These are phyloP conservation scores for Diabrotica virgifera DNA, from an alignment of 1,140 invertebrate genomes.

Conservation along the genomic window DNA sequence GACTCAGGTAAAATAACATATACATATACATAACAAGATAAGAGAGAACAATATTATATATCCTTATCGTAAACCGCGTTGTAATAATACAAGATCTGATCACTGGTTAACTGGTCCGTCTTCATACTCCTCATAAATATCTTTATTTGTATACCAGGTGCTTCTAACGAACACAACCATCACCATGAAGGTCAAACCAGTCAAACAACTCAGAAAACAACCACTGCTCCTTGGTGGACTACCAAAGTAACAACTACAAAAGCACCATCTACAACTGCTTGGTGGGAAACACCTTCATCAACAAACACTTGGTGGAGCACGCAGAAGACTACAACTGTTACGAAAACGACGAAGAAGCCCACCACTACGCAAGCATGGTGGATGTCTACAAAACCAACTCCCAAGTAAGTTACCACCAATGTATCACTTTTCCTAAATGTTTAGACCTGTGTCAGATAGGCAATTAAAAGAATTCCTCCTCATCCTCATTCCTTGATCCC, in stretches of 20 bases:
- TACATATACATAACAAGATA: too few species aligned
- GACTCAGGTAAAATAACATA: slow-evolving; percentile 43
- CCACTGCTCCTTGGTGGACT: slow-evolving; percentile 45
- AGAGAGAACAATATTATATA: background rate
- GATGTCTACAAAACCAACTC: slow-evolving; percentile 17
- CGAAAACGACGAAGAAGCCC: slow-evolving; percentile 8
- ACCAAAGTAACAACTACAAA: slow-evolving; percentile 36
- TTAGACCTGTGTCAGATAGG: slow-evolving; percentile 27
- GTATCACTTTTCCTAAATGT: too few species aligned
- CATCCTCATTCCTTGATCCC: too few species aligned
- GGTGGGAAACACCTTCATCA: slow-evolving; percentile 7
- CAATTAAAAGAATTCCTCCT: slow-evolving; percentile 43
- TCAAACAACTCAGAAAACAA: slow-evolving; percentile 44
- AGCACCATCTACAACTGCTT: slow-evolving; percentile 16
- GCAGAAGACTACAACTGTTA: background rate
- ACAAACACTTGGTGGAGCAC: slow-evolving; percentile 8
- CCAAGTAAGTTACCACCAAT: background rate
- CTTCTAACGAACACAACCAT: background rate
- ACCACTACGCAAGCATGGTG: slow-evolving; percentile 18
- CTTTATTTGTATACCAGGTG: background rate
- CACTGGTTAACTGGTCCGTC: background rate
- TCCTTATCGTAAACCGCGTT: background rate
- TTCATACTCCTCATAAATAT: background rate
- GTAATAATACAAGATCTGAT: too few species aligned
- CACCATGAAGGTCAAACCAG: slow-evolving; percentile 35